phyloP scores from a whole-genome alignment of 2,797 vertebrate genomes.

The Melanotaenia boesemani region DNA sequence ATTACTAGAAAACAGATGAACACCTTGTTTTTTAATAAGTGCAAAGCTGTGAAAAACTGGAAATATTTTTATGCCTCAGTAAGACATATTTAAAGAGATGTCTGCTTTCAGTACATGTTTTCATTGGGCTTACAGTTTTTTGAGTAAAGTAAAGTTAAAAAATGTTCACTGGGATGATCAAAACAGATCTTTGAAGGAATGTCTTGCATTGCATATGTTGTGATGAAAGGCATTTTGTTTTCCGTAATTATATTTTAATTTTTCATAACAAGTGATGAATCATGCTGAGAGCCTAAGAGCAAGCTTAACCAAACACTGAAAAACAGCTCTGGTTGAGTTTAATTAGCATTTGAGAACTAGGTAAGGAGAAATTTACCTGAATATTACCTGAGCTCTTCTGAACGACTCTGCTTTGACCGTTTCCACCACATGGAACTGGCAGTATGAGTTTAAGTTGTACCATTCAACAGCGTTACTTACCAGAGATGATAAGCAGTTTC shows the following conservation, averaged over 20 bases:
- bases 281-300: slow-evolving; percentile 1
- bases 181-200: slow-evolving; percentile 6
- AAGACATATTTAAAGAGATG: slow-evolving; percentile 3
- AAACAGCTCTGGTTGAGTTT: slow-evolving; percentile 6
- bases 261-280: slow-evolving; percentile 12
- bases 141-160: neutral
- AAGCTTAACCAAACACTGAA: neutral
- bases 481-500: neutral
- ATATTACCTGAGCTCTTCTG: neutral
- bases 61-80: slow-evolving; percentile 1
- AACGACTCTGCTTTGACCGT: neutral
- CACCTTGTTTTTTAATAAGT: neutral
- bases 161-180: neutral
- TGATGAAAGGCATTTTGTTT: slow-evolving; percentile 2
- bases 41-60: neutral
- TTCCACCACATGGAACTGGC: neutral
- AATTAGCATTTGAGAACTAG: slow-evolving; percentile 1
- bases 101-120: neutral
- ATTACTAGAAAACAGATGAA: slow-evolving; percentile 59
- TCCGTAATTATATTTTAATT: slow-evolving; percentile 11
- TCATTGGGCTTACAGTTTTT: neutral
- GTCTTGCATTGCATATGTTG: neutral
- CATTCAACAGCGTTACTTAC: neutral
- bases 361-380: neutral
- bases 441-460: neutral